Evolutionary conservation across 2,113 vertebrate genomes (phyloP).

Genomic region (Perca flavescens): DNA sequence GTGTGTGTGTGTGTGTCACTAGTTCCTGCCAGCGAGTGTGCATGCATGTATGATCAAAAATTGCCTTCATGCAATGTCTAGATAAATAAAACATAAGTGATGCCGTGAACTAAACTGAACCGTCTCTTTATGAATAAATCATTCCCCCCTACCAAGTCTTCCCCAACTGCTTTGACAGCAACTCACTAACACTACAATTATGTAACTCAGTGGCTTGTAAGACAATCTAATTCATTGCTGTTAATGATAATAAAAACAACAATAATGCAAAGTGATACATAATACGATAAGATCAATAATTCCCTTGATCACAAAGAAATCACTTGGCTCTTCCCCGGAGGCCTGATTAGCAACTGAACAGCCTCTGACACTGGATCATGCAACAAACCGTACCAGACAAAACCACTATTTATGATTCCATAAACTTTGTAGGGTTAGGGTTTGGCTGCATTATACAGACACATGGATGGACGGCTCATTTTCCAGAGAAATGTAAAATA

Average conservation of each 20-base stretch:
- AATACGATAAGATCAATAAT: conserved; percentile 37
- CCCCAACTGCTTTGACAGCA: conserved; percentile 52
- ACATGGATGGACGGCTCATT: background rate
- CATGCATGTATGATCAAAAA: conserved; percentile 78
- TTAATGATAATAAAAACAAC: conserved; percentile 29
- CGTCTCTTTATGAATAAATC: conserved; percentile 76
- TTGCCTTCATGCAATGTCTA: conserved; percentile 69
- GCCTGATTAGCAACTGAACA: conserved; percentile 3
- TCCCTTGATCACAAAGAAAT: conserved; percentile 31
- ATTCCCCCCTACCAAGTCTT: conserved; percentile 50
- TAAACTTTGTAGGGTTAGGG: background rate
- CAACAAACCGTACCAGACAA: background rate
- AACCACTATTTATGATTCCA: background rate
- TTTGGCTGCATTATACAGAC: background rate
- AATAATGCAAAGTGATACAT: conserved; percentile 9
- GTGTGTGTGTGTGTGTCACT: conserved; percentile 20
- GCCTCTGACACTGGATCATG: conserved; percentile 1
- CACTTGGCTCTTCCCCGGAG: background rate
- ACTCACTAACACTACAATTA: conserved; percentile 55
- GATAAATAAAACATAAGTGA: conserved; percentile 79
- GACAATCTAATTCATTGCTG: conserved; percentile 32
- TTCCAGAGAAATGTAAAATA: background rate
- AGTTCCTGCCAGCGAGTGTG: conserved; percentile 36
- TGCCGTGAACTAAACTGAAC: conserved; percentile 73
- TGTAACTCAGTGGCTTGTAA: conserved; percentile 51